Conservation (phyloP, 2,113 vertebrate species). For the Polypterus bichir region DNA sequence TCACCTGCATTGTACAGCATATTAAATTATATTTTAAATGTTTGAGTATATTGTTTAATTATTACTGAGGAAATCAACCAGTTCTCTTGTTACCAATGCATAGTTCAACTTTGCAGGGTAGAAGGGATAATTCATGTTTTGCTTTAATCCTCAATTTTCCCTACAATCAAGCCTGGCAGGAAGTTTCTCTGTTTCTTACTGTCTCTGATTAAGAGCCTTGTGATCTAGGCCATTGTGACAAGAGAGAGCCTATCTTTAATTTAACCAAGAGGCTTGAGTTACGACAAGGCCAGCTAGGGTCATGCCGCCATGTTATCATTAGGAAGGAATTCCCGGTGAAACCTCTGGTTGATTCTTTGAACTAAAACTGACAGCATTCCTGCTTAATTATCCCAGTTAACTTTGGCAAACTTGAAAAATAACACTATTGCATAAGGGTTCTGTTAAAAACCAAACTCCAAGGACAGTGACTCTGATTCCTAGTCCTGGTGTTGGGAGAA, state of each 20-base stretch:
- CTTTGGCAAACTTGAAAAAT: slow-evolving; percentile 5
- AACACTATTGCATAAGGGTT: slow-evolving; percentile 1
- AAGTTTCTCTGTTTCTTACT: not conserved
- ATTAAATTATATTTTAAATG: too few species aligned
- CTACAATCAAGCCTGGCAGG: not conserved
- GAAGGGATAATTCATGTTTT: too few species aligned
- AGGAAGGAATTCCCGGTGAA: slow-evolving; percentile 7
- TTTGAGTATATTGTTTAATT: too few species aligned
- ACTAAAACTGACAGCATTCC: slow-evolving; percentile 6
- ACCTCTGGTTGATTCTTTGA: slow-evolving; percentile 6
- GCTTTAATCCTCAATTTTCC: too few species aligned
- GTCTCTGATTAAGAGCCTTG: not conserved
- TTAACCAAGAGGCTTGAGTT: not conserved
- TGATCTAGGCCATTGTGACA: not conserved
- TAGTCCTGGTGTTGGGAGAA: too few species aligned
- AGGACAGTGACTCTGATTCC: too few species aligned
- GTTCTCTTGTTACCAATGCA: too few species aligned
- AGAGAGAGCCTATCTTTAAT: not conserved
- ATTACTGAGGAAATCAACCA: too few species aligned
- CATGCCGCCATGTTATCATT: slow-evolving; percentile 4
- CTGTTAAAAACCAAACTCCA: too few species aligned
- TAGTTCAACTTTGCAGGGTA: too few species aligned
- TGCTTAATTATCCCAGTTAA: slow-evolving; percentile 7
- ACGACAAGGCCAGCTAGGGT: not conserved
- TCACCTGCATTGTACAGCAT: too few species aligned